Conservation (phyloP, 2,113 vertebrate genomes). For the Oostethus manadensis region DNA sequence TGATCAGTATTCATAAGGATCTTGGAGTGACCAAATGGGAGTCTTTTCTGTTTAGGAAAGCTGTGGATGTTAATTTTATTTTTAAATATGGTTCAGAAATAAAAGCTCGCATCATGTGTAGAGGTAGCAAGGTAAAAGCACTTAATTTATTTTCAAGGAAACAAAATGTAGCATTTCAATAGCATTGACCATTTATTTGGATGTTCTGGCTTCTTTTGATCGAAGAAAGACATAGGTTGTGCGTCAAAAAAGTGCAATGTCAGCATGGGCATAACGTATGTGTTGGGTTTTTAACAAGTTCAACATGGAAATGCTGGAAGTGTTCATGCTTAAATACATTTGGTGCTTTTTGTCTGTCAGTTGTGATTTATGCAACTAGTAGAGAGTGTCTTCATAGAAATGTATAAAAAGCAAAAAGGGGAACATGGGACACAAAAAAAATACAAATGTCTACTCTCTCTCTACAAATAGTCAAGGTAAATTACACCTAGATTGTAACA, state of each 20-base stretch:
- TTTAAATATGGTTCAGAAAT: conserved; percentile 1
- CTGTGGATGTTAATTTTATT: background rate
- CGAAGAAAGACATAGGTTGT: conserved; percentile 18
- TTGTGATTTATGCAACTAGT: conserved; percentile 25
- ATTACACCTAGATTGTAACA: background rate
- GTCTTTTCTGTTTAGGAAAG: conserved; percentile 35
- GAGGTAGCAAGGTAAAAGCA: conserved; percentile 48
- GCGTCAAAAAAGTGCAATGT: conserved; percentile 12
- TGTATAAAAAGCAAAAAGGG: background rate
- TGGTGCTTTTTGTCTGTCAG: conserved; percentile 7
- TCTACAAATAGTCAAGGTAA: too few relatives aligned
- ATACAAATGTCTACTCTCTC: background rate
- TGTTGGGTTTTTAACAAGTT: conserved; percentile 15
- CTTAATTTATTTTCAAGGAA: background rate
- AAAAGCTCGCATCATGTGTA: conserved; percentile 16
- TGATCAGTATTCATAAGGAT: conserved; percentile 21
- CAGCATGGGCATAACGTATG: background rate
- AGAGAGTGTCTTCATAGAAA: conserved; percentile 14
- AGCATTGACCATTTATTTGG: conserved; percentile 1
- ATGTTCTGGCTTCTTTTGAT: conserved; percentile 3
- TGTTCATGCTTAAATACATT: conserved; percentile 22
- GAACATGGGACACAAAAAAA: background rate
- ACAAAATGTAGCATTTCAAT: conserved; percentile 12
- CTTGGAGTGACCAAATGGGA: conserved; percentile 8
- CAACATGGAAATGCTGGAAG: conserved; percentile 32